phyloP scores from a whole-genome alignment of 2,113 vertebrate species.

The Larimichthys crocea region DNA sequence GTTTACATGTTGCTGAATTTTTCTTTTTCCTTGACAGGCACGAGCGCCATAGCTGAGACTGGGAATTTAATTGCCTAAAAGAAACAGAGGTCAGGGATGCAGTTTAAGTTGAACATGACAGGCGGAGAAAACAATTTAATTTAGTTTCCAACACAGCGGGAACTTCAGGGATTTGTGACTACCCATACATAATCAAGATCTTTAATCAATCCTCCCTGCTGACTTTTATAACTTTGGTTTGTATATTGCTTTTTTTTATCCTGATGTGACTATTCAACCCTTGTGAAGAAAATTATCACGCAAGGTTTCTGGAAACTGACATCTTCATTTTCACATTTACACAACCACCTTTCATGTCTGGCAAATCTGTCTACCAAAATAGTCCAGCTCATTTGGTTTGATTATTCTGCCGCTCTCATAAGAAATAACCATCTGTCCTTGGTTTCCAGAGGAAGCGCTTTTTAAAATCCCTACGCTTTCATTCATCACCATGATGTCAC shows the following conservation, averaged over 20 bases:
- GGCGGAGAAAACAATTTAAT: slow-evolving; percentile 40
- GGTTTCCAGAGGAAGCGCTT: slow-evolving; percentile 77
- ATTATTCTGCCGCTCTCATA: slow-evolving; percentile 78
- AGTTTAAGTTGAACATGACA: slow-evolving; percentile 39
- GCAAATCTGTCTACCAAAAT: slow-evolving; percentile 63
- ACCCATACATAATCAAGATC: slow-evolving; percentile 10
- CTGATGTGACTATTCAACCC: slow-evolving; percentile 14
- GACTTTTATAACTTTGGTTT: slow-evolving; percentile 16
- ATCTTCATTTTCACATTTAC: slow-evolving; percentile 63
- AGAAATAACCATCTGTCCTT: slow-evolving; percentile 85
- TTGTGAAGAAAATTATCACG: slow-evolving; percentile 11
- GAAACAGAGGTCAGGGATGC: slow-evolving; percentile 24
- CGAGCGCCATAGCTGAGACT: slow-evolving; percentile 33
- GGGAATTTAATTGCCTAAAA: slow-evolving; percentile 32
- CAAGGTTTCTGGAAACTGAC: slow-evolving; percentile 33
- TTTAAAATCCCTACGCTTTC: slow-evolving; percentile 77
- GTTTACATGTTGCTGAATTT: slow-evolving; percentile 37
- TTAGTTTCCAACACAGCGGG: slow-evolving; percentile 1
- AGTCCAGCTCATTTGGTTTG: slow-evolving; percentile 75
- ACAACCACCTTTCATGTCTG: slow-evolving; percentile 48
- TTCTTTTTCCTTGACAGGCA: slow-evolving; percentile 10
- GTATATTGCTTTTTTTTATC: slow-evolving; percentile 13
- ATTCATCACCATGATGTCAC: slow-evolving; percentile 83
- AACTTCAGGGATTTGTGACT: slow-evolving; percentile 22
- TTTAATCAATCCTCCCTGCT: slow-evolving; percentile 24